A percentile compares a stretch with the other conserved stretches of the same genome.
phyloP scores from a whole-genome alignment of 2,113 vertebrate genomes.

The Xiphophorus hellerii region DNA sequence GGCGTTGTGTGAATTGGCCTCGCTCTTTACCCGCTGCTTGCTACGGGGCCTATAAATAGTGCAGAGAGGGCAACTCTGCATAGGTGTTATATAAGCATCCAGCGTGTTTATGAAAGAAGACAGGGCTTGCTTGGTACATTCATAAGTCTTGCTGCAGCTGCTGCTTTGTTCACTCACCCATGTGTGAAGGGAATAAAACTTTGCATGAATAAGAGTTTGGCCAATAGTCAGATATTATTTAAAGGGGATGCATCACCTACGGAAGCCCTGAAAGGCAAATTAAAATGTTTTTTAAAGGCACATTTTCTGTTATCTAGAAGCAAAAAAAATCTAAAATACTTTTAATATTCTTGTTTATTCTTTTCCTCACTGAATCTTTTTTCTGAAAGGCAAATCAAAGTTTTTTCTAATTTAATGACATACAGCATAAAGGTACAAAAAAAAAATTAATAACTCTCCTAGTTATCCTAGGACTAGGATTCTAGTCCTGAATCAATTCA shows the following conservation, averaged over 20 bases:
- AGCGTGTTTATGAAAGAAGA: slow-evolving; percentile 77
- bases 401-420: too few species aligned
- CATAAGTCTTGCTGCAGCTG: slow-evolving; percentile 65
- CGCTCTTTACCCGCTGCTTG: slow-evolving; percentile 43
- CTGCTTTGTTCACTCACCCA: slow-evolving; percentile 19
- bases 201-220: neutral
- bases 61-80: slow-evolving; percentile 32
- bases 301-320: neutral
- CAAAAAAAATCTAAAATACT: neutral
- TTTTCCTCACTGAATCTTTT: too few species aligned
- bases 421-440: too few species aligned
- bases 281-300: neutral
- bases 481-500: too few species aligned
- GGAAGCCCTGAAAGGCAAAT: neutral
- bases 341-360: too few species aligned
- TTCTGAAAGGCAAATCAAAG: too few species aligned
- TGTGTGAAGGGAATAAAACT: slow-evolving; percentile 14
- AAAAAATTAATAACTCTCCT: too few species aligned
- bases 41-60: slow-evolving; percentile 70
- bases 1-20: slow-evolving; percentile 67
- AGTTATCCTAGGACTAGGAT: too few species aligned
- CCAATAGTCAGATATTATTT: neutral
- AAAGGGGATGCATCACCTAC: neutral
- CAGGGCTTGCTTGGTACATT: slow-evolving; percentile 48
- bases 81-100: slow-evolving; percentile 74